Evolutionary conservation across 2,113 vertebrate species (phyloP), one percentile per base, ranked within the genome.

Genomic region (Dryoscopus gambensis): DNA sequence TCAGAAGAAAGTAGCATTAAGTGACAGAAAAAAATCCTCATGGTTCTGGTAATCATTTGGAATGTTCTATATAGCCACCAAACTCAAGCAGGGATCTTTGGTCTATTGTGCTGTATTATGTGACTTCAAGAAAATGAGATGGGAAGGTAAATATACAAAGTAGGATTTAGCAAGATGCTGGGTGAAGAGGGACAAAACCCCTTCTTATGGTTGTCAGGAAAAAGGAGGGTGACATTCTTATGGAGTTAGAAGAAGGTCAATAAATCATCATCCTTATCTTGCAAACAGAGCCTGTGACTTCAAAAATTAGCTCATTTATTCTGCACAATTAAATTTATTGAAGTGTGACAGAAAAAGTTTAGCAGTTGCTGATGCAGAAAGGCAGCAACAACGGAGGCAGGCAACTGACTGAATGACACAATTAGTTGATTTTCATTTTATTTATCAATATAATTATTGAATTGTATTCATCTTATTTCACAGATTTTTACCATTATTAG

Each of bases 231-330:
- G 97, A 97, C 73, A 93, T 97, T 97, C 93, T 97, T 86, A 80
- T n/a, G 40, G 96, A 97, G 91, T 93, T 97, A 67, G 96, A 98
- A 98, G 97, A 97, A 98, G 98, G 98, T 99, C 98, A 99, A 99
- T 99, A 99, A 99, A 99, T 99, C 98, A 99, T 98, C 97, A 98
- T 97, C 97, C 98, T 99, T 99, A 99, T 99, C 99, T 99, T 97
- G 94, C 97, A 98, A 97, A 98, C 98, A 98, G 98, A 98, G 98
- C 98, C 98, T 98, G 98, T 98, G 98, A 99, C 99, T 99, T 99
- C 98, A 99, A 99, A 99, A 99, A 99, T 99, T 99, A 99, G 98
- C 98, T 99, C 98, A 99, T 99, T 99, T 99, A 99, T 99, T 99
- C 99, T 99, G 98, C 98, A 99, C 99, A 99, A 99, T 99, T 99